Evolutionary conservation across 2,113 vertebrate genomes (phyloP).

Genomic region (Albula goreensis): DNA sequence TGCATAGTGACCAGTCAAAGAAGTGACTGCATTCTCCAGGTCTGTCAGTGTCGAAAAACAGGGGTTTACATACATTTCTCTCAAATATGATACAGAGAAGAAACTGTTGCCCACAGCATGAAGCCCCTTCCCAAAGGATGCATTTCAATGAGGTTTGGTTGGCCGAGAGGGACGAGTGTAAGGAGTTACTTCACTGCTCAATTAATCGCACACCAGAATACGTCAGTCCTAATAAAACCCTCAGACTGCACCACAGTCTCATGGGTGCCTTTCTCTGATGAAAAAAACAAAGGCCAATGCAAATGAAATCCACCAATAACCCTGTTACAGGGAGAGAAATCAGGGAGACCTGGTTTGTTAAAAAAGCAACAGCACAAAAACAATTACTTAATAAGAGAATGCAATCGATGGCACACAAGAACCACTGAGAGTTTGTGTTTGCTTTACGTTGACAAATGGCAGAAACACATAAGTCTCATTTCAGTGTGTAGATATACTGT

Average conservation of each 20-base stretch:
- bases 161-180: constrained; percentile 54
- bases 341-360: not conserved
- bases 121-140: constrained; percentile 55
- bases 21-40: not conserved
- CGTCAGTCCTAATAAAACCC: constrained; percentile 65
- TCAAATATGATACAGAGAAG: not conserved
- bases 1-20: no score
- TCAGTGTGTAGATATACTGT: no score
- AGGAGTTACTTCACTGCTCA: constrained; percentile 66
- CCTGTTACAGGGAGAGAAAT: not conserved
- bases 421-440: no score
- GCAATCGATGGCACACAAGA: not conserved
- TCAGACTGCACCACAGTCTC: constrained; percentile 45
- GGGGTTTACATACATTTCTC: not conserved
- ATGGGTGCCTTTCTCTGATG: constrained; percentile 36
- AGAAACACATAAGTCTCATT: no score
- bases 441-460: no score
- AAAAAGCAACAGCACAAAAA: not conserved
- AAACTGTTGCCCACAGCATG: constrained; percentile 28
- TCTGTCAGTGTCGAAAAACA: not conserved
- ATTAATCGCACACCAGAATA: constrained; percentile 58
- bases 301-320: constrained; percentile 45
- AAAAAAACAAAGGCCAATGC: not conserved
- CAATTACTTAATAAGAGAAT: not conserved
- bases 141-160: constrained; percentile 69